These are phyloP conservation scores for Cyclopterus lumpus DNA, from an alignment of 2,797 vertebrate genomes.

Conservation along the genomic window DNA sequence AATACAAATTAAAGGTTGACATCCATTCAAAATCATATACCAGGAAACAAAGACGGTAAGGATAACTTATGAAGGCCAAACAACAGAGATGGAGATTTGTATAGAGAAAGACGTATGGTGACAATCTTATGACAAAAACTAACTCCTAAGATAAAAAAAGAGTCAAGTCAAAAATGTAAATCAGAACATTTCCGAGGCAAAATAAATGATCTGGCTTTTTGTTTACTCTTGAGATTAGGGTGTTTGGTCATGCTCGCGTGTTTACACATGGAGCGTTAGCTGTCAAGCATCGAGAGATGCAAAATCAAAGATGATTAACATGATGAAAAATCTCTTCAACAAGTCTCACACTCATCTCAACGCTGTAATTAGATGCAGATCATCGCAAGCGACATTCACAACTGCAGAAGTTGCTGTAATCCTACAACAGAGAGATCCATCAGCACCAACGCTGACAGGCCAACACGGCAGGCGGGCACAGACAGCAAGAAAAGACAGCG, in stretches of 20 bases:
- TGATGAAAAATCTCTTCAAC: constrained; percentile 52
- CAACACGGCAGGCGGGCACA: constrained; percentile 47
- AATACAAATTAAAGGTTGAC: constrained; percentile 34
- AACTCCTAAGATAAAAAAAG: background rate
- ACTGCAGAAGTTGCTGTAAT: constrained; percentile 51
- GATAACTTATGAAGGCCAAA: background rate
- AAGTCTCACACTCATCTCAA: constrained; percentile 45
- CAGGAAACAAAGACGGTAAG: background rate
- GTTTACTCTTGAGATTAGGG: constrained; percentile 35
- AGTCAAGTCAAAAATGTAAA: constrained; percentile 19
- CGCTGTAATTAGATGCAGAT: constrained; percentile 66
- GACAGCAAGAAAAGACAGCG: constrained; percentile 34
- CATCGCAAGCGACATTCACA: constrained; percentile 17
- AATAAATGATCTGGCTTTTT: constrained; percentile 17
- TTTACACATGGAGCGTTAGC: constrained; percentile 32
- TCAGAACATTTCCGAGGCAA: constrained; percentile 3
- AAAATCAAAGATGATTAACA: constrained; percentile 51
- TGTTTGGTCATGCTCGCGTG: constrained; percentile 40
- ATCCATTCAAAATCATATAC: constrained; percentile 34
- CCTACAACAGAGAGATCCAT: constrained; percentile 56
- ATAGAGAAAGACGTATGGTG: background rate
- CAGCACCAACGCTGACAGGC: constrained; percentile 49
- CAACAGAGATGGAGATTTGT: constrained; percentile 4
- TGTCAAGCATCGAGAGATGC: constrained; percentile 45
- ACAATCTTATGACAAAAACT: constrained; percentile 14